Conservation (phyloP, 2,797 vertebrate genomes). For the Ibycter americanus region DNA sequence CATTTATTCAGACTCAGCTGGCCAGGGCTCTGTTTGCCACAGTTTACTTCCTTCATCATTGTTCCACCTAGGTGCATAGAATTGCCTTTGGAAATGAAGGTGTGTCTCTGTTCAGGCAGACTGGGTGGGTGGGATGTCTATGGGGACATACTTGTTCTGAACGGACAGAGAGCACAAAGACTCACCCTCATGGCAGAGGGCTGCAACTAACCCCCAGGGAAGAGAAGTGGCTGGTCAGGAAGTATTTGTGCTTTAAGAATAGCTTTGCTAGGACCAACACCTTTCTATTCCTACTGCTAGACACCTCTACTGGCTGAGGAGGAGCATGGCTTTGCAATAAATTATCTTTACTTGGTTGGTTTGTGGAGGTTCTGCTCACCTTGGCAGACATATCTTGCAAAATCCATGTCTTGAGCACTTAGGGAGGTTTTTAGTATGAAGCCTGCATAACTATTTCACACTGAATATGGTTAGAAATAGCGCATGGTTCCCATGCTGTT, state of each 20-base stretch:
- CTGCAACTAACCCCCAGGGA: background rate
- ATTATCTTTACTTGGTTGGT: background rate
- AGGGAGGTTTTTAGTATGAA: background rate
- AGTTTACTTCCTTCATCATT: background rate
- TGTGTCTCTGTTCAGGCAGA: background rate
- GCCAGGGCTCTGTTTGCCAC: background rate
- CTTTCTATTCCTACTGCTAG: background rate
- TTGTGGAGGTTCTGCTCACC: background rate
- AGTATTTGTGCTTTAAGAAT: background rate
- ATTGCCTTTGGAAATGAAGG: background rate
- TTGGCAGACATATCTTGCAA: background rate
- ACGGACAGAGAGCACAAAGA: background rate
- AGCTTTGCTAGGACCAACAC: background rate
- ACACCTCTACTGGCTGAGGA: background rate
- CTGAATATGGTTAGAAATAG: background rate
- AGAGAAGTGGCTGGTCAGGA: background rate
- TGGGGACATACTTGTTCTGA: background rate
- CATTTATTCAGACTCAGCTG: background rate
- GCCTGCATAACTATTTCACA: background rate
- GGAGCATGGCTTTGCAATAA: background rate
- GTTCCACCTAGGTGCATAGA: background rate
- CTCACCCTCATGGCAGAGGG: background rate
- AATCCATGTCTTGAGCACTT: background rate
- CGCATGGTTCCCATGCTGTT: background rate
- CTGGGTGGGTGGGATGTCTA: background rate